phyloP scores from a whole-genome alignment of 2,113 vertebrate genomes.

The Rostratula benghalensis region DNA sequence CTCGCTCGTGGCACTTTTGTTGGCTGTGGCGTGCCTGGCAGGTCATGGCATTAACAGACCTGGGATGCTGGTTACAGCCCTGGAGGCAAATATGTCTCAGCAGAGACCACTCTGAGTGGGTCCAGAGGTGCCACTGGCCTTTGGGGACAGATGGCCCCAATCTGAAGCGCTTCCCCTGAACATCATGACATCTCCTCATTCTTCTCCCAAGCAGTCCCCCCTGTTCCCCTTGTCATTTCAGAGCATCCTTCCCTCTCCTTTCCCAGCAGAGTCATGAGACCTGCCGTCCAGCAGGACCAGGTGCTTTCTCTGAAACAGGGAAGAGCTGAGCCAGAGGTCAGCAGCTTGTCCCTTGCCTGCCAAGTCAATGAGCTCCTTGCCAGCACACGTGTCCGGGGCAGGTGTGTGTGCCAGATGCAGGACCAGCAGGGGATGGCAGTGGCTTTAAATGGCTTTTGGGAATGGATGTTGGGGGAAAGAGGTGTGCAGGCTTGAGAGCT shows the following conservation, averaged over 20 bases:
- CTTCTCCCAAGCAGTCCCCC: not conserved
- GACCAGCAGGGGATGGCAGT: not conserved
- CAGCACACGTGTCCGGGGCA: not conserved
- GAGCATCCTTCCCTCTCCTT: not conserved
- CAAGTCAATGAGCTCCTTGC: not conserved
- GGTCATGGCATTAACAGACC: not conserved
- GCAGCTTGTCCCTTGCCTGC: not conserved
- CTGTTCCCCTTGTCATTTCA: not conserved
- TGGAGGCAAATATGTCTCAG: not conserved
- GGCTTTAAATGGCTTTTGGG: not conserved
- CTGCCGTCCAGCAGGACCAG: not conserved
- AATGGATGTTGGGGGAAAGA: not conserved
- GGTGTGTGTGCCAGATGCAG: not conserved
- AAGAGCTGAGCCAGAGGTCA: slow-evolving; percentile 8
- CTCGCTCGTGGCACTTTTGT: not conserved
- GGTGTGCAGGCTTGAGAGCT: not conserved
- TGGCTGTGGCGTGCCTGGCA: not conserved
- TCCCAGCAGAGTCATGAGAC: not conserved
- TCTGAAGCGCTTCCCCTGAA: not conserved
- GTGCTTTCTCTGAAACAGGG: not conserved
- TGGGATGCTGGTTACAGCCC: not conserved
- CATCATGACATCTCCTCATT: not conserved
- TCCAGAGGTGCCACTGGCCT: not conserved
- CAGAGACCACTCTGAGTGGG: not conserved
- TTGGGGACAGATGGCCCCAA: not conserved